Conservation (phyloP, 2,113 vertebrate species). For the Xyliphius kryptos region DNA sequence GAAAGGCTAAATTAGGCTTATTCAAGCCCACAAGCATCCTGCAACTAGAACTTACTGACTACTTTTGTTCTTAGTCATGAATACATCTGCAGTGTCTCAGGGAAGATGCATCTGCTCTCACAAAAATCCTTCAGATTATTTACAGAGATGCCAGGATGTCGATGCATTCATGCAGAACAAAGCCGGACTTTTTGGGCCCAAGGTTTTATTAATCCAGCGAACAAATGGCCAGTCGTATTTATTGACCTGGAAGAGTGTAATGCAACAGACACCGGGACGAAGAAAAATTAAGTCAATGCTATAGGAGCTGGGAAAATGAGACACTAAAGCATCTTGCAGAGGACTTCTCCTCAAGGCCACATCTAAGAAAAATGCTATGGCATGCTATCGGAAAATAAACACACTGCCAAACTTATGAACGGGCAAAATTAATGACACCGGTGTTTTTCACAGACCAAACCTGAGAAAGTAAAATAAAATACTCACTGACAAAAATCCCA, state of each 20-base stretch:
- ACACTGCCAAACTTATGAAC: no score
- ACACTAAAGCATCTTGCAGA: neutral
- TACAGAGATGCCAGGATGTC: neutral
- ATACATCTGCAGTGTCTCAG: neutral
- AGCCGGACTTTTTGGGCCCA: neutral
- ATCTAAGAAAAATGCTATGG: neutral
- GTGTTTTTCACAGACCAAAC: neutral
- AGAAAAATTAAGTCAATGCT: neutral
- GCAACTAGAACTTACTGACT: no score
- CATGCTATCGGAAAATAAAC: neutral
- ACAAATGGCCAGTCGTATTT: neutral
- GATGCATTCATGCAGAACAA: neutral
- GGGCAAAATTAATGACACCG: neutral
- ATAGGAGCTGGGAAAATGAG: neutral
- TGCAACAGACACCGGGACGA: neutral
- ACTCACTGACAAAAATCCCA: no score
- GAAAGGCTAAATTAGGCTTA: no score
- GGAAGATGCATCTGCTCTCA: neutral
- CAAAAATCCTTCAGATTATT: conserved; percentile 13
- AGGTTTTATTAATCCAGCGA: neutral
- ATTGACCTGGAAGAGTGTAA: neutral
- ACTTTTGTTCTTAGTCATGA: no score
- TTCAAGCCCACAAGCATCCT: no score
- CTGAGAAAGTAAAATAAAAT: neutral
- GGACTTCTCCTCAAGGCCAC: neutral